A percentile compares a stretch with the other conserved stretches of the same genome.
Evolutionary conservation across 2,113 vertebrate genomes (phyloP).

Genomic region (Pagrus major): DNA sequence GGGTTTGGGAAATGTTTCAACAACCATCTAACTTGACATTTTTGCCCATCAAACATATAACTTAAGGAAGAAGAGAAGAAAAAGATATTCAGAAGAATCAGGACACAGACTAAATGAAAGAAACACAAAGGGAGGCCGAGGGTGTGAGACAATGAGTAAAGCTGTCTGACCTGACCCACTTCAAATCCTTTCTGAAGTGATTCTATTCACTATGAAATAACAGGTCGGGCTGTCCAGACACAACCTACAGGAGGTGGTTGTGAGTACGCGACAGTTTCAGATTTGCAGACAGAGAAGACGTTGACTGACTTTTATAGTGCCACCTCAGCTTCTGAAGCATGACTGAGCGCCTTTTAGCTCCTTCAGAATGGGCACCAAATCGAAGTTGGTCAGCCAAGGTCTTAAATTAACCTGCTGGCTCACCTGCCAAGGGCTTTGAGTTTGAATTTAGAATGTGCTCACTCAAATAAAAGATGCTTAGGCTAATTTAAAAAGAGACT

Average conservation of each 20-base stretch:
- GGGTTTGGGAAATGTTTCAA: neutral
- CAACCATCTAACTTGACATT: neutral
- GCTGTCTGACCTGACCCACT: constrained; percentile 64
- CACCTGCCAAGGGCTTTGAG: constrained; percentile 35
- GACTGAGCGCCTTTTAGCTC: constrained; percentile 58
- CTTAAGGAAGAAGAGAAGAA: neutral
- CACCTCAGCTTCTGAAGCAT: constrained; percentile 57
- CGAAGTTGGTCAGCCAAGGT: constrained; percentile 43
- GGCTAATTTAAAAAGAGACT: neutral
- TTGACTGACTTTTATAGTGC: constrained; percentile 43
- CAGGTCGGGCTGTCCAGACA: constrained; percentile 52
- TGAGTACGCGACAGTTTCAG: constrained; percentile 27
- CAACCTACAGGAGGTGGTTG: constrained; percentile 4
- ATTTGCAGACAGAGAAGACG: constrained; percentile 20
- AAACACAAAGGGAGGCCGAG: constrained; percentile 34
- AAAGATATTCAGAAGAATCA: constrained; percentile 1
- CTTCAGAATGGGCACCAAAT: constrained; percentile 23
- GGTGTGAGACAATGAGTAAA: constrained; percentile 54
- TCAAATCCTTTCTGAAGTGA: constrained; percentile 58
- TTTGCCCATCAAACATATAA: neutral
- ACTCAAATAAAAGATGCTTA: constrained; percentile 37
- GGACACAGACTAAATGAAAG: constrained; percentile 19
- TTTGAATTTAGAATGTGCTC: constrained; percentile 45
- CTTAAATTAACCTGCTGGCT: constrained; percentile 48
- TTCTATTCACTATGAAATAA: constrained; percentile 58